Base-by-base conservation (phyloP, 2,113 vertebrate species). In the Mus pahari region DNA sequence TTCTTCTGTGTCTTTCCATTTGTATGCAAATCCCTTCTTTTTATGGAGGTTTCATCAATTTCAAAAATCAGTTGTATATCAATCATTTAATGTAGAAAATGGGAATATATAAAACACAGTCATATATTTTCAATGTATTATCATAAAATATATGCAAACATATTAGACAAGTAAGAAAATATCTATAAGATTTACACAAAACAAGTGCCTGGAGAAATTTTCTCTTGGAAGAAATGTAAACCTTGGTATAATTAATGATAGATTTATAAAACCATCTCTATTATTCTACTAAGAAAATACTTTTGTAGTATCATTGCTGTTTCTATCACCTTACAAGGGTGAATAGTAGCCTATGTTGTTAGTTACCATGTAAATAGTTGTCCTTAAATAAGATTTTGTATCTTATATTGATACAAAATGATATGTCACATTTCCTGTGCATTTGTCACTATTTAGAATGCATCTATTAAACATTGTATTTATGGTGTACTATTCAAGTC, bases 281-380 rank as follows among this genome's bases (percentile, higher is more conserved):
- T 22, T 70, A 60, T 1, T 16, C 33, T 8, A 26, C 13, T 28
- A 19, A 1, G 24, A 42, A 36, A 36, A 39, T 77, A 75, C 12
- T 13, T 58, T 26, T 50, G 7, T 33, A 28, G 3, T 16, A 0
- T 58, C 1, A 5, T 28, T 68, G 28, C 4, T 60, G 2, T 50
- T 68, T 20, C 48, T 86, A 1, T 31, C 24, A 39, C 19, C 9
- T 26, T 12, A 12, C 19, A 26, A 42, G 60, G 45, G 28, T 12
- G 39, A 20, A 5, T 64, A 36, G 71, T 58, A 45, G 24, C 7
- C 8, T 33, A 2, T 28, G 20, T n/a, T 33, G 8, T 17, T 79
- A 58, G 45, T 48, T 28, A 58, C 36, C 5, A 4, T 48, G 3
- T 39, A 9, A 77, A 50, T 3, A 36, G 26, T 48, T 19, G 10